Evolutionary conservation across 2,797 vertebrate species (phyloP).

Genomic region (Erithacus rubecula): DNA sequence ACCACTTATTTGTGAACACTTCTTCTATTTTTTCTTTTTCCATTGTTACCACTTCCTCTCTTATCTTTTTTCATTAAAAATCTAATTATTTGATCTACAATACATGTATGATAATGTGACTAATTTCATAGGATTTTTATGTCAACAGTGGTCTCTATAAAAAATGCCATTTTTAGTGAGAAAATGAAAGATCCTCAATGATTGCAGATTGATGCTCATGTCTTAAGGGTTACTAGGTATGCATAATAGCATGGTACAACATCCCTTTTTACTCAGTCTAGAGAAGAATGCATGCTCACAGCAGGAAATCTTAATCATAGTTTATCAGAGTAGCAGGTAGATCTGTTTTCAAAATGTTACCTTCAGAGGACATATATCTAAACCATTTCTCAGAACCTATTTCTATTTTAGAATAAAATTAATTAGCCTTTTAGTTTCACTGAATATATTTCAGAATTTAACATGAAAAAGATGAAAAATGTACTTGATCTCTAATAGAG

Average conservation of each 20-base stretch:
- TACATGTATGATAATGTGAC: background rate
- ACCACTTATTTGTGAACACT: background rate
- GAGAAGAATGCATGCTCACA: background rate
- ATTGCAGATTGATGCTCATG: background rate
- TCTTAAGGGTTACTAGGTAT: background rate
- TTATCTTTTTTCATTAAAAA: background rate
- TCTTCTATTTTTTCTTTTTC: conserved; percentile 20
- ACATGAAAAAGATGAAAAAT: background rate
- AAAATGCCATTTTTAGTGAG: background rate
- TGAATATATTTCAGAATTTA: background rate
- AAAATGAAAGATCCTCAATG: background rate
- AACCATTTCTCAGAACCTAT: background rate
- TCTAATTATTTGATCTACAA: background rate
- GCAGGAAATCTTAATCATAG: background rate
- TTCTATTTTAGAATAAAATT: background rate
- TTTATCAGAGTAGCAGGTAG: background rate
- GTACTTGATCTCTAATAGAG: background rate
- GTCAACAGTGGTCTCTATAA: accelerated
- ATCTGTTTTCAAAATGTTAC: background rate
- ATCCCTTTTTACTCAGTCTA: background rate
- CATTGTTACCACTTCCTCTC: background rate
- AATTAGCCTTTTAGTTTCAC: background rate
- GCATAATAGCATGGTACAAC: background rate
- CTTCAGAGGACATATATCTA: background rate
- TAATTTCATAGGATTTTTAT: background rate